Base-by-base conservation (phyloP, 2,797 vertebrate species). In the Emys orbicularis region DNA sequence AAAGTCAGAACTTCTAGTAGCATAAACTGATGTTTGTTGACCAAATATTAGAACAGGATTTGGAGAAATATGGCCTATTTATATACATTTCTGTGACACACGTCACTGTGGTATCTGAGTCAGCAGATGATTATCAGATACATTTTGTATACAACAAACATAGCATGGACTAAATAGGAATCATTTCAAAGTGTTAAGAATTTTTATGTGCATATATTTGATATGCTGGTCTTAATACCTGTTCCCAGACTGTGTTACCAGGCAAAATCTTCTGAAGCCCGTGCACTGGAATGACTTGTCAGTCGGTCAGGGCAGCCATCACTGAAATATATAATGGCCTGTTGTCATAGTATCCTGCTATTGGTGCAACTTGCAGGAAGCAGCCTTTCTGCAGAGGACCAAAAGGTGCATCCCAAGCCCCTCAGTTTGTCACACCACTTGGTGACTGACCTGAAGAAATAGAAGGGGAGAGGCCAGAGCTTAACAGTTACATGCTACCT, bases 1-100 rank as follows among this genome's bases (percentile, higher is more conserved):
- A 95, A 81, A 94, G 72, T 83, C 44, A 10, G 1, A 54, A 92
- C 97, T 98, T 97, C 98, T 95, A 59, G 65, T 44, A 41, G 80
- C 88, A 92, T 93, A 68, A 94, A 91, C 95, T 95, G 93, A 94
- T 96, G 88, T 92, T 92, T 96, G 88, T 84, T 94, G 76, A 6
- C 49, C 53, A 49, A 59, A 79, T 61, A 65, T 41, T 47, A 52
- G 11, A 89, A 84, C 93, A 68, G 74, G 41, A 49, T 80, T 37
- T 19, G 13, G 59, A 13, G 76, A 84, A 49, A 94, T 86, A 81
- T 27, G 3, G 4, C 19, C 15, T 54, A 18, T 34, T 92, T 87
- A 18, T 68, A 23, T 84, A 59, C 2, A 16, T 37, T 1, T 68
- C 84, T 61, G 31, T 82, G 85, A 13, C 5, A 6, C 41, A 19